Evolutionary conservation across 2,797 vertebrate genomes (phyloP).

Genomic region (Sphenopsis melanotis): DNA sequence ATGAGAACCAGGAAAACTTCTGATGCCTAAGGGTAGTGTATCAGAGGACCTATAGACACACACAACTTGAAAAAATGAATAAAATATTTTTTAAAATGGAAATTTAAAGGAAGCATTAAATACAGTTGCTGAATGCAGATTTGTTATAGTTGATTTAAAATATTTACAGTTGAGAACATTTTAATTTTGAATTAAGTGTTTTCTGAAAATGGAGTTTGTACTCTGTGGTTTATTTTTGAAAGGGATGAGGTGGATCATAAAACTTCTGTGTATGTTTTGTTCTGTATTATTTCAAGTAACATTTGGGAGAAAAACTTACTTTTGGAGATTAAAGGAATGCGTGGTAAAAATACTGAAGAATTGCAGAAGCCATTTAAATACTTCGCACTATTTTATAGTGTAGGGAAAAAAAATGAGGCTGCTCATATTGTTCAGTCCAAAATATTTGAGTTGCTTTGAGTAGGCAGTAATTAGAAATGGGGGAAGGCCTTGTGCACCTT

Average conservation of each 20-base stretch:
- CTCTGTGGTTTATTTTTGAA: background rate
- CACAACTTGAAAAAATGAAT: conserved; percentile 20
- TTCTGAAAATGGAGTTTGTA: background rate
- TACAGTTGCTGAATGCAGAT: background rate
- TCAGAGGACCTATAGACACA: conserved; percentile 30
- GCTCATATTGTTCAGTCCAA: background rate
- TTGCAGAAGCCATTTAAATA: background rate
- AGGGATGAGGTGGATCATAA: background rate
- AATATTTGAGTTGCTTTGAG: background rate
- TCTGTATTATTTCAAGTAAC: background rate
- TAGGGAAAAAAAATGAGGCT: background rate
- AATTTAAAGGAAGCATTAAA: background rate
- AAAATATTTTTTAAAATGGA: background rate
- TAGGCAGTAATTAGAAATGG: background rate
- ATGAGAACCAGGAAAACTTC: conserved; percentile 67
- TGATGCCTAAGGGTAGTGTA: conserved; percentile 51
- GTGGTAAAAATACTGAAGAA: background rate
- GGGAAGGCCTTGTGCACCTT: background rate
- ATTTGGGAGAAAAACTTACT: background rate
- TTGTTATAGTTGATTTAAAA: background rate
- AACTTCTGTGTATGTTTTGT: background rate
- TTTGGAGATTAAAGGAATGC: background rate
- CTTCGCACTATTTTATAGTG: background rate
- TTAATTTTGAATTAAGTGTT: background rate
- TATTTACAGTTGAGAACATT: background rate